These are phyloP conservation scores for Achatina immaculata DNA, from an alignment of 1,140 invertebrate genomes.

Conservation along the genomic window DNA sequence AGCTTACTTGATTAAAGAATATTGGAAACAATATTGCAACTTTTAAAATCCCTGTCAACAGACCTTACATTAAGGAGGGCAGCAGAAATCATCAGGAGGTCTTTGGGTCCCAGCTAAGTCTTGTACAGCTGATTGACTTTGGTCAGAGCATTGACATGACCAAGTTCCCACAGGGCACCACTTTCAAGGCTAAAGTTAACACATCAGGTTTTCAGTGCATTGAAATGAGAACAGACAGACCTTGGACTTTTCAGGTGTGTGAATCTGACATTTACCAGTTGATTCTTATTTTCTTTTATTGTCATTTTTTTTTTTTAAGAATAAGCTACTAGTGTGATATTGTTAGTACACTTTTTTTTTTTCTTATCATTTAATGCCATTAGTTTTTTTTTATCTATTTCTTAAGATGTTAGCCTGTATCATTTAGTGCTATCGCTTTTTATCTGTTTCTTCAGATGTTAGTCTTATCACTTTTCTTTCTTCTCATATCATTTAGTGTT, in stretches of 20 bases:
- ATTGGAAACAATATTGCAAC: too few relatives aligned
- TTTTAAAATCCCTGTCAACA: too few relatives aligned
- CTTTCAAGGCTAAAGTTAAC: constrained; percentile 81
- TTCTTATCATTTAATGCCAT: too few relatives aligned
- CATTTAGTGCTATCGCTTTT: too few relatives aligned
- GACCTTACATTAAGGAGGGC: not conserved
- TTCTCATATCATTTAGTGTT: too few relatives aligned
- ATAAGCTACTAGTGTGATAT: too few relatives aligned
- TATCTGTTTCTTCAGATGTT: too few relatives aligned
- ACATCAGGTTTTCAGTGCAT: constrained; percentile 86
- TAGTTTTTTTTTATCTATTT: too few relatives aligned
- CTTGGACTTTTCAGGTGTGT: constrained; percentile 88
- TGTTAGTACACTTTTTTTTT: too few relatives aligned
- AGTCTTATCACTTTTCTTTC: too few relatives aligned
- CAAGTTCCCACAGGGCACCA: constrained; percentile 82
- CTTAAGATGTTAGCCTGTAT: too few relatives aligned
- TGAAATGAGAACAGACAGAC: constrained; percentile 87
- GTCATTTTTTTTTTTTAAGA: not conserved
- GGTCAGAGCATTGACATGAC: constrained; percentile 91
- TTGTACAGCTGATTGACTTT: constrained; percentile 82
- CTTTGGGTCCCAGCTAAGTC: constrained; percentile 74
- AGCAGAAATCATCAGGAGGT: constrained; percentile 39
- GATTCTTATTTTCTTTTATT: not conserved
- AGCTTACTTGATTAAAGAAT: too few relatives aligned
- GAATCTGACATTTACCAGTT: not conserved